Conservation (phyloP, 2,113 vertebrate genomes). For the Aegotheles bennettii region DNA sequence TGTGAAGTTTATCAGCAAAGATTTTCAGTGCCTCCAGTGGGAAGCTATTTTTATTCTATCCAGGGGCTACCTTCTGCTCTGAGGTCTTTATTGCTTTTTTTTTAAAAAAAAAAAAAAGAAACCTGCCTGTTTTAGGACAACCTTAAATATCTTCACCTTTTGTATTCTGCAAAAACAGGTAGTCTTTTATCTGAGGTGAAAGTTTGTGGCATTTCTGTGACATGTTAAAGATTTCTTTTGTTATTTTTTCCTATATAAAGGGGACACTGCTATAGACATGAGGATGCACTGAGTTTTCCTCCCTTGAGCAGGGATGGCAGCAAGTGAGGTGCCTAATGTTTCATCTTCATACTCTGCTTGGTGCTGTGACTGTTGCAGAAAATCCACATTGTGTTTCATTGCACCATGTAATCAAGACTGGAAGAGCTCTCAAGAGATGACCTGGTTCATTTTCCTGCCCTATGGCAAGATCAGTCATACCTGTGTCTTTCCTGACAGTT, state of each 20-base stretch:
- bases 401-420: not conserved
- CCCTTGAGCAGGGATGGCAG: not conserved
- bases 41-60: conserved; percentile 51
- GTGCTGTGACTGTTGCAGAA: not conserved
- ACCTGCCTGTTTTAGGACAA: conserved; percentile 11
- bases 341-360: not conserved
- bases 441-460: not conserved
- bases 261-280: not conserved
- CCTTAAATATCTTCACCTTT: not conserved
- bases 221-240: not conserved
- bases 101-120: not conserved
- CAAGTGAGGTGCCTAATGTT: not conserved
- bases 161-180: not conserved
- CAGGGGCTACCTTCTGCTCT: conserved; percentile 24
- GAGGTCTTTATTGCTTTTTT: not conserved
- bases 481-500: not conserved
- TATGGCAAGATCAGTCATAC: conserved; percentile 3
- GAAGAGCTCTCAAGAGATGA: not conserved
- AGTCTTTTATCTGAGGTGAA: not conserved
- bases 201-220: not conserved
- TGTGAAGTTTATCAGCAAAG: conserved; percentile 39
- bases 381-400: conserved; percentile 16
- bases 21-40: conserved; percentile 39
- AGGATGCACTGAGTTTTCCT: not conserved
- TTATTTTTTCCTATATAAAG: not conserved